Base-by-base conservation (phyloP, 92 coral and sea anemone species). In the Anthopleura xanthogrammica region DNA sequence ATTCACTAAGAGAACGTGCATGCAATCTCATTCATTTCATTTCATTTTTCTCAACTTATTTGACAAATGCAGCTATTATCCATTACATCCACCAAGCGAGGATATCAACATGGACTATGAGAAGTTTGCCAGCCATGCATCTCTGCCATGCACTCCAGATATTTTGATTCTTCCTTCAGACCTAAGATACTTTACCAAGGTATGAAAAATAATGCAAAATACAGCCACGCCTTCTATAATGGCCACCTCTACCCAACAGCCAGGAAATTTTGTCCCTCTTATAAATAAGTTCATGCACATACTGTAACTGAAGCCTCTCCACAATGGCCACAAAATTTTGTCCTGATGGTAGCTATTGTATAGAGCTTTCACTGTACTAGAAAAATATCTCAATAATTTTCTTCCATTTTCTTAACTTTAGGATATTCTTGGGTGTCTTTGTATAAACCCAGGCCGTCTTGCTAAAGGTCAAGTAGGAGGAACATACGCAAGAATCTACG, bases 391-490 rank as follows among this genome's bases (percentile, higher is more conserved):
- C 36, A 29, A 29, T 17, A 22, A 0, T 24, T 55, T 75, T 24
- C 50, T 74, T 77, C 48, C 43, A 19, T 23, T 23, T 50, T 73
- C 60, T 16, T 83, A 22, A 75, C 80, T 78, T 39, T 78, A 96
- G 99, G 95, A 96, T 40, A 88, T 89, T 48, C 87, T 92, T 74
- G 99, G 99, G 2, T 92, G 93, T 57, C 85, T 96, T 46, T 94
- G 99, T 83, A 78, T 96, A n/a, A 96, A 96, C 76, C 99, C 99
- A 40, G 99, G 99, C 17, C 86, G 99, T 42, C 93, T 96, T 78
- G 90, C 99, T 42, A 96, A 96, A 80, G 99, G 99, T 52, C 99
- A 85, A 20, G 92, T 96, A 22, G 99, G 99, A 52, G 99, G 99
- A 74, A 96, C 95, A 12, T 96, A 94, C 80, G 85, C 92, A 52